Evolutionary conservation across 2,113 vertebrate species (phyloP).

Genomic region (Periophthalmus modestus): DNA sequence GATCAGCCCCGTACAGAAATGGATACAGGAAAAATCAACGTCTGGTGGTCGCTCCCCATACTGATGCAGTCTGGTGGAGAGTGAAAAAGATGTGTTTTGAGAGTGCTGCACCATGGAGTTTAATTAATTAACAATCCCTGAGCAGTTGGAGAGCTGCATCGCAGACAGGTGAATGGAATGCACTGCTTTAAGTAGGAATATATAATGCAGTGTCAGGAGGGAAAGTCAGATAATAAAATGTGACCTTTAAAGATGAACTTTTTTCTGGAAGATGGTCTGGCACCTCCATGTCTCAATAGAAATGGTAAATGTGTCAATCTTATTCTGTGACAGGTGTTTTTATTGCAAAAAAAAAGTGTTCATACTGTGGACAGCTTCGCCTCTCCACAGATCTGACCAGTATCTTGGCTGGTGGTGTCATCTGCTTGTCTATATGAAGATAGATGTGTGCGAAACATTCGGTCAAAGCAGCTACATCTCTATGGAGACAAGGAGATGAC

Average conservation of each 20-base stretch:
- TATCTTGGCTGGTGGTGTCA: neutral
- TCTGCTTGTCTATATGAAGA: neutral
- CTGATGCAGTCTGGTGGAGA: slow-evolving; percentile 11
- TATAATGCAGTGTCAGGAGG: slow-evolving; percentile 39
- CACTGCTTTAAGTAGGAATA: slow-evolving; percentile 13
- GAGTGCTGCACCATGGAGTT: slow-evolving; percentile 19
- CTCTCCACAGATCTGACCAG: neutral
- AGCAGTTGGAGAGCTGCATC: no score
- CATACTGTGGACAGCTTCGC: no score
- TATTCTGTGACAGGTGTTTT: no score
- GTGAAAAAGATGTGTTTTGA: slow-evolving; percentile 20
- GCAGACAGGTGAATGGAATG: slow-evolving; percentile 9
- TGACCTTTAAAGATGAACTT: slow-evolving; percentile 9
- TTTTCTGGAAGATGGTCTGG: neutral
- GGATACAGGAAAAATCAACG: neutral
- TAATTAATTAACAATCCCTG: slow-evolving; percentile 31
- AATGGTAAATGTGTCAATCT: neutral
- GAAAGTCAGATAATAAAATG: neutral
- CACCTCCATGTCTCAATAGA: neutral
- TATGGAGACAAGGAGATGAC: neutral
- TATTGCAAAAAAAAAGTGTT: no score
- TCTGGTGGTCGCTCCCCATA: neutral
- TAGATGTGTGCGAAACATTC: no score
- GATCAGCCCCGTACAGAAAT: slow-evolving; percentile 9
- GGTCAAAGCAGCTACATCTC: neutral